Percentiles rank a stretch among this genome's conserved stretches.
Evolutionary conservation across 2,888 invertebrate genomes (phyloP).

Genomic region (Perizoma affinitatum): DNA sequence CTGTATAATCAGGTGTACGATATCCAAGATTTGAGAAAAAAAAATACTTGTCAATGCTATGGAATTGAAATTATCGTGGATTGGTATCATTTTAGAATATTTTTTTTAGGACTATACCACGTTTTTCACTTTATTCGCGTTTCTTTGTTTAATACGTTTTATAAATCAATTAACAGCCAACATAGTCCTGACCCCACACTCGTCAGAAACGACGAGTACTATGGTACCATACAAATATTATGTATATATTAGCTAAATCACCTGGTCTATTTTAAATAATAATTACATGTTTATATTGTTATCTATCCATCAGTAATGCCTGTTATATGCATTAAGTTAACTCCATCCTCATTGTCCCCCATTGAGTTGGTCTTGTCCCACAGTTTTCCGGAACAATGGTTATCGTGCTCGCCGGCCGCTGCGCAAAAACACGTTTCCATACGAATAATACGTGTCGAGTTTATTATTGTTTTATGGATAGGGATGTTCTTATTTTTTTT

Average conservation of each 20-base stretch:
- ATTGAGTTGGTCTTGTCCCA: constrained; percentile 18
- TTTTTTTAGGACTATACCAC: no score
- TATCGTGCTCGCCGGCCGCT: constrained; percentile 40
- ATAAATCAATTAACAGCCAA: no score
- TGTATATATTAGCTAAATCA: no score
- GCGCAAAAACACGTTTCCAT: constrained; percentile 56
- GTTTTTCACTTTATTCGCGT: no score
- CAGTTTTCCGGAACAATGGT: constrained; percentile 32
- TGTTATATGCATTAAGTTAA: constrained; percentile 14
- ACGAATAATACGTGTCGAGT: constrained; percentile 50
- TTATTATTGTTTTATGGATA: constrained; percentile 43
- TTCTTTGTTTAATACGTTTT: no score
- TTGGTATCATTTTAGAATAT: no score
- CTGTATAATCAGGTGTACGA: constrained; percentile 32
- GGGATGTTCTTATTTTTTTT: constrained; percentile 39
- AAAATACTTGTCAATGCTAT: no score
- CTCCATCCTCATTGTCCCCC: constrained; percentile 6
- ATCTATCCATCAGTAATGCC: constrained; percentile 6
- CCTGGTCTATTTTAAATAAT: constrained; percentile 1
- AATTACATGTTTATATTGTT: constrained; percentile 14
- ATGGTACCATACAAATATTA: no score
- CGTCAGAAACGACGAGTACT: no score
- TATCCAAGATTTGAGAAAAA: constrained; percentile 23
- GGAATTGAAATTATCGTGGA: no score
- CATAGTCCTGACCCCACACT: no score